Evolutionary conservation across 2,797 vertebrate species (phyloP).

Genomic region (Xiphophorus birchmanni): DNA sequence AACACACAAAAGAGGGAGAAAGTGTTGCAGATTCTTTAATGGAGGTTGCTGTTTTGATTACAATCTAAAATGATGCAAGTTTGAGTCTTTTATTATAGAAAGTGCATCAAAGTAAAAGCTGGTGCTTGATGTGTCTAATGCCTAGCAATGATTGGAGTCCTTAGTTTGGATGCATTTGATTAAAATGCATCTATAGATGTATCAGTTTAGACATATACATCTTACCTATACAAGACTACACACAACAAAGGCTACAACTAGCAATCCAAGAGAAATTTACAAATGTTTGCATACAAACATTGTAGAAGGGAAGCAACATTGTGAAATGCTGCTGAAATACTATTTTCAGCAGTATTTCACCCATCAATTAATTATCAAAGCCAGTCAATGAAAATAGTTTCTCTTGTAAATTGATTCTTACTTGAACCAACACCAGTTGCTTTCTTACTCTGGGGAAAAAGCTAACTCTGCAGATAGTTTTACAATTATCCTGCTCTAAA

Average conservation of each 20-base stretch:
- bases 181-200: background rate
- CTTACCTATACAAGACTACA: no score
- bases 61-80: background rate
- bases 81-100: background rate
- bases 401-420: background rate
- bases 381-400: no score
- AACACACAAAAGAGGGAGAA: background rate
- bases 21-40: background rate
- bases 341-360: no score
- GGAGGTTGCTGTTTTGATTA: background rate
- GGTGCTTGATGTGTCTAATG: background rate
- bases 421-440: background rate
- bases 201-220: no score
- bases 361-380: no score
- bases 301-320: no score
- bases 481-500: background rate
- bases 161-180: background rate
- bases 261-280: no score
- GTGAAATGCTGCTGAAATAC: no score
- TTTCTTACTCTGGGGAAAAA: background rate
- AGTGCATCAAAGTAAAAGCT: background rate
- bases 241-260: no score
- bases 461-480: background rate
- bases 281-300: no score
- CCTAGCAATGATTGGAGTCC: background rate